phyloP scores from a whole-genome alignment of 2,888 invertebrate species.

The Thera britannica region DNA sequence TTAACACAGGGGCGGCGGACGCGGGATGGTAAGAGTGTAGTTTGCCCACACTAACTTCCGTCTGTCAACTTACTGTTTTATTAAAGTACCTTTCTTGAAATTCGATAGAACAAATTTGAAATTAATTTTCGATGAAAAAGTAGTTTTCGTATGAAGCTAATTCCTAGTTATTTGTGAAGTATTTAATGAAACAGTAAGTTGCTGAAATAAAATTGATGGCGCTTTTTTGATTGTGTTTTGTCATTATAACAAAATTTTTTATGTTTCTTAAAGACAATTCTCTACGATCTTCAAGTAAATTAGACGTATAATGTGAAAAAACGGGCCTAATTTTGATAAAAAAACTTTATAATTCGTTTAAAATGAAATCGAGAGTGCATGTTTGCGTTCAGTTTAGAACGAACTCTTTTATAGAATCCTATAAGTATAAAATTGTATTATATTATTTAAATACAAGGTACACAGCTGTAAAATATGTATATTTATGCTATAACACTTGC shows the following conservation, averaged over 20 bases:
- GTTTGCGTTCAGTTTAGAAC: constrained; percentile 13
- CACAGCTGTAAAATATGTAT: constrained; percentile 18
- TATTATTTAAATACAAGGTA: constrained; percentile 14
- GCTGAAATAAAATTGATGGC: constrained; percentile 56
- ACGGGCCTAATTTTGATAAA: no score
- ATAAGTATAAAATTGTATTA: constrained; percentile 9
- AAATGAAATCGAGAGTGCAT: constrained; percentile 30
- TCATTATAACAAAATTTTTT: constrained; percentile 19
- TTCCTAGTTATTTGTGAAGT: not conserved
- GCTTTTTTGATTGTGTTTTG: constrained; percentile 54
- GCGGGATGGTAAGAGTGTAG: constrained; percentile 68
- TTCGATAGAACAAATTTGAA: constrained; percentile 44
- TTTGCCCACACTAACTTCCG: constrained; percentile 79
- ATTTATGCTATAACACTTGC: constrained; percentile 9
- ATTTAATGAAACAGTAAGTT: constrained; percentile 53
- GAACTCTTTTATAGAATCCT: not conserved
- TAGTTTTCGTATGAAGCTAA: no score
- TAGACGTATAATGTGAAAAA: no score
- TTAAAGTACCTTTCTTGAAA: constrained; percentile 10
- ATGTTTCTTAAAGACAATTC: no score
- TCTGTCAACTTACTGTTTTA: constrained; percentile 57
- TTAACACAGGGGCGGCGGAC: constrained; percentile 66
- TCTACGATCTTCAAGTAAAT: no score
- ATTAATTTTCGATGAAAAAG: no score
- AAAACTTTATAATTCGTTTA: not conserved